A percentile compares a stretch with the other conserved stretches of the same genome.
These are phyloP conservation scores for Phengaris arion DNA, from an alignment of 2,888 invertebrate species.

Conservation along the genomic window DNA sequence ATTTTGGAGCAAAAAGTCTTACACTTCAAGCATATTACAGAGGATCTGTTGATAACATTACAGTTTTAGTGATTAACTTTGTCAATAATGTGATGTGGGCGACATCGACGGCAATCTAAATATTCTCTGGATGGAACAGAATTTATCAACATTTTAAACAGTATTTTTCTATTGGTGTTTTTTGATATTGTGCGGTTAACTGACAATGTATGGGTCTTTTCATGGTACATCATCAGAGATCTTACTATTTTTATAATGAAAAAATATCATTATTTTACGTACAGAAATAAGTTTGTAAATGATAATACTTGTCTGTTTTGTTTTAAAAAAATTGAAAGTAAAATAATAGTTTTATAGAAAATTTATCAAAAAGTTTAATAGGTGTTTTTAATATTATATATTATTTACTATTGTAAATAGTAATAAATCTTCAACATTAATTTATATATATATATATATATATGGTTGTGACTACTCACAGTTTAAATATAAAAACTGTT, in stretches of 20 bases:
- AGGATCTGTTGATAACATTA: conserved; percentile 97
- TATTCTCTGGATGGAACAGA: background rate
- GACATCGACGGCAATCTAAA: conserved; percentile 11
- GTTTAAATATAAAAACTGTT: background rate
- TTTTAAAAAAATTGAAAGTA: background rate
- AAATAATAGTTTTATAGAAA: conserved; percentile 13
- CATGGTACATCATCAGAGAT: conserved; percentile 17
- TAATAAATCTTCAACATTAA: conserved; percentile 5
- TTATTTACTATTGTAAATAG: conserved; percentile 27
- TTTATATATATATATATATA: background rate
- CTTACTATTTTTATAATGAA: conserved; percentile 22
- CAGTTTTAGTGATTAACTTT: conserved; percentile 93
- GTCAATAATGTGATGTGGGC: conserved; percentile 60
- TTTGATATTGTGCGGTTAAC: background rate
- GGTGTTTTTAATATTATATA: conserved; percentile 9
- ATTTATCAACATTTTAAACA: conserved; percentile 14
- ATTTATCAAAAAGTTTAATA: conserved; percentile 8
- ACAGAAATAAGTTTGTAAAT: background rate
- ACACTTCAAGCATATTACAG: conserved; percentile 94
- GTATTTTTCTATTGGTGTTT: conserved; percentile 28
- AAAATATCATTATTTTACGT: background rate
- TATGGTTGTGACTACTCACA: conserved; percentile 25
- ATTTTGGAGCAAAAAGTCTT: conserved; percentile 94
- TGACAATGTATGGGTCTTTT: background rate
- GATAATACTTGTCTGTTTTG: background rate